Evolutionary conservation across 2,888 invertebrate species (phyloP).

Genomic region (Leptothorax acervorum): DNA sequence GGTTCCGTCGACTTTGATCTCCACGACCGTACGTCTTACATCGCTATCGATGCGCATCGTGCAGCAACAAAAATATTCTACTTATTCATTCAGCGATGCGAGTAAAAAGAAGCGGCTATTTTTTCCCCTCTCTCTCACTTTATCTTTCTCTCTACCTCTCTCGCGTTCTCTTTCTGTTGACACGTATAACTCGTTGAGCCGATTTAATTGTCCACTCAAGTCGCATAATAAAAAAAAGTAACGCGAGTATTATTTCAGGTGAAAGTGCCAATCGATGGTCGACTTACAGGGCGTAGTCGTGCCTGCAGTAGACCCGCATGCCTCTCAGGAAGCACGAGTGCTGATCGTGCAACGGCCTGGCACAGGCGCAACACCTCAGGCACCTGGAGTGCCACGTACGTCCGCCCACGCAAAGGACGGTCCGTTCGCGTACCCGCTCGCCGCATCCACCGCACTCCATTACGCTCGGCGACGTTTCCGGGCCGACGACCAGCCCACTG

Average conservation of each 20-base stretch:
- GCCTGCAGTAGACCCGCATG: conserved; percentile 96
- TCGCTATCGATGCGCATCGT: conserved; percentile 56
- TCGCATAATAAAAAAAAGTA: not conserved
- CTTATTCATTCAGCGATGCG: conserved; percentile 38
- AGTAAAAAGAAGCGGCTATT: conserved; percentile 33
- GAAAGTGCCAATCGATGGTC: conserved; percentile 36
- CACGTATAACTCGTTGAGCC: conserved; percentile 1
- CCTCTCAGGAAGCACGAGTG: conserved; percentile 97
- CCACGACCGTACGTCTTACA: conserved; percentile 54
- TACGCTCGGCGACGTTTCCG: conserved; percentile 93
- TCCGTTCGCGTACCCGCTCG: conserved; percentile 82
- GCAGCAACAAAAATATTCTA: conserved; percentile 53
- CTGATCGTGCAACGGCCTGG: conserved; percentile 95
- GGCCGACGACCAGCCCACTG: conserved; percentile 69
- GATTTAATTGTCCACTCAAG: conserved; percentile 22
- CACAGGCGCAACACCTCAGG: conserved; percentile 96
- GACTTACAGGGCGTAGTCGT: conserved; percentile 97
- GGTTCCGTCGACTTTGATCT: conserved; percentile 64
- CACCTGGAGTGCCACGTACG: conserved; percentile 97
- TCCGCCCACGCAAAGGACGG: conserved; percentile 90
- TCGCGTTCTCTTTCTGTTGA: not conserved
- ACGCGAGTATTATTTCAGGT: conserved; percentile 33
- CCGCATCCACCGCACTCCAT: conserved; percentile 85
- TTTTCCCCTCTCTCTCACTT: not conserved
- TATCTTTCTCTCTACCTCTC: not conserved